Evolutionary conservation across 2,888 invertebrate genomes (phyloP), one percentile per base, ranked within the genome.

Genomic region (Euzophera pinguis): DNA sequence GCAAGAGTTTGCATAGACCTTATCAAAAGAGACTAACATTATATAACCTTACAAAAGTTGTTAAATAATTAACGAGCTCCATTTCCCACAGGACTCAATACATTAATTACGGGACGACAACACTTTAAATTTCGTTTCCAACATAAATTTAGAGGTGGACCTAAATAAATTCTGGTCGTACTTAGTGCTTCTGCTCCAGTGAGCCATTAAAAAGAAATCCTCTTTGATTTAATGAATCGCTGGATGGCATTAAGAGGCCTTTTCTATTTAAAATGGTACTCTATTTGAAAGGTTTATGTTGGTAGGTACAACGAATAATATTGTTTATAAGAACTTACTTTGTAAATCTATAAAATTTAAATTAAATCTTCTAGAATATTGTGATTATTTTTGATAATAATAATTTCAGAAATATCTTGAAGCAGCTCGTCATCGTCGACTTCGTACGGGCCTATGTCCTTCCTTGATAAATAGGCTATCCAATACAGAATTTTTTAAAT

Each of bases 121-220:
- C 13, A 37, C 38, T 38, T 51, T 43, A 37, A 35, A 42, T 43
- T 43, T 41, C 14, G 35, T 27, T 34, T 16, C 48, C 32, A 27
- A 38, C 45, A 47, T 47, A 39, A 48, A 42, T 42, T 42, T 13
- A 13, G 35, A 17, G 22, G 35, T 12, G 16, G 41, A 42, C 27
- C 42, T 48, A 37, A 48, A 53, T 53, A 51, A 51, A 51, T 51
- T 43, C 43, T 17, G 43, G 8, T 10, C n/a, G 49, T 43, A 49
- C 43, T 27, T 53, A 37, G 43, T 53, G 37, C 34, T 48, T 47
- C 35, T 12, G 7, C 47, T 10, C 37, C 38, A 43, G 35, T 49
- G 49, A 41, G 16, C 50, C 50, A 53, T 53, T 53, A 50, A 50
- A 53, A 45, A 35, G 48, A 47, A 53, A 53, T 53, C 53, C 50